phyloP scores from a whole-genome alignment of 2,797 vertebrate genomes.

The Pygocentrus nattereri region DNA sequence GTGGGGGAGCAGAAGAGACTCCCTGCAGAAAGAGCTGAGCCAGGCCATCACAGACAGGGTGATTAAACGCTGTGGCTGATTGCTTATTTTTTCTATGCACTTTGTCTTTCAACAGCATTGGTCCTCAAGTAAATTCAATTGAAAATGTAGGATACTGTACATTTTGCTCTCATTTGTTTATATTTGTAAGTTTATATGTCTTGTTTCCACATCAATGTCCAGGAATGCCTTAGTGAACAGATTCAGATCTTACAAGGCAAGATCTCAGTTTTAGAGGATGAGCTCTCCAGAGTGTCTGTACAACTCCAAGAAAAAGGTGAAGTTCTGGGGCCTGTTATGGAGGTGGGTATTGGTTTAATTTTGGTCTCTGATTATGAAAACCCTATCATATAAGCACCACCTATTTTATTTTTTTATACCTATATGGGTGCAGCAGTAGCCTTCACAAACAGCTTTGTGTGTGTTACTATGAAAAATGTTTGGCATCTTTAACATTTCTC shows the following conservation, averaged over 20 bases:
- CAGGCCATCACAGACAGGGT: constrained; percentile 75
- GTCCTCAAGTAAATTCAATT: background rate
- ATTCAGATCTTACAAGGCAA: constrained; percentile 91
- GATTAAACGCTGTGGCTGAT: background rate
- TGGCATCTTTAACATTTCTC: background rate
- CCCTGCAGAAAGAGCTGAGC: constrained; percentile 67
- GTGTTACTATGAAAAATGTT: background rate
- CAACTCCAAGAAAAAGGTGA: constrained; percentile 85
- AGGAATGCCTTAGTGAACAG: constrained; percentile 89
- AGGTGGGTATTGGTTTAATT: constrained; percentile 75
- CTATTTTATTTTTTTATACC: no score
- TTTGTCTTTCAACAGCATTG: no score
- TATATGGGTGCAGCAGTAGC: no score
- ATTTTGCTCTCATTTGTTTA: background rate
- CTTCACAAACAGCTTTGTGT: no score
- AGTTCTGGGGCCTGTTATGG: constrained; percentile 88
- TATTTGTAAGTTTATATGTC: no score
- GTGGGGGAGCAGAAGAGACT: constrained; percentile 61
- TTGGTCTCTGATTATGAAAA: background rate
- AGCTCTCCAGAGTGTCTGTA: constrained; percentile 74
- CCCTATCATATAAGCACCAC: no score
- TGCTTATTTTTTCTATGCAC: no score
- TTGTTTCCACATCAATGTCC: background rate
- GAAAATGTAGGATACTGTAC: background rate
- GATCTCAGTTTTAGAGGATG: constrained; percentile 88